Conservation (phyloP, 2,797 vertebrate species). For the Onychomys torridus region DNA sequence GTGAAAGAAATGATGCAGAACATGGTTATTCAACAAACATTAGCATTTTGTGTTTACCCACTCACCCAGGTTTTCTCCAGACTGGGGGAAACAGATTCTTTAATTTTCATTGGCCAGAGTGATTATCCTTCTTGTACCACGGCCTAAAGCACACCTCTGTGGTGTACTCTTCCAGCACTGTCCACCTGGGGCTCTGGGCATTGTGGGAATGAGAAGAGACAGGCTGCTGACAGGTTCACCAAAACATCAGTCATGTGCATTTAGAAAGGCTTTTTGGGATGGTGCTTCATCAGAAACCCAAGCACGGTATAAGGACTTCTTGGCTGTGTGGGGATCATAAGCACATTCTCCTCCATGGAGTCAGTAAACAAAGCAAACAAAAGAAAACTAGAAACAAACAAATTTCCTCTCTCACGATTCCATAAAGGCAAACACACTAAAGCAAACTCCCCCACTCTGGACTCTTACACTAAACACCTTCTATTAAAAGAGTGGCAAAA, state of each 20-base stretch:
- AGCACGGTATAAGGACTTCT: background rate
- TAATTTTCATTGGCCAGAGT: background rate
- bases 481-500: background rate
- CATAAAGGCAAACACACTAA: slow-evolving; percentile 29
- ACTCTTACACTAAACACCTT: background rate
- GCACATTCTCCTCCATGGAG: background rate
- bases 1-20: background rate
- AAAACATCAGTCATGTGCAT: background rate
- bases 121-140: background rate
- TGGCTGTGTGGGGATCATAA: background rate
- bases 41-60: background rate
- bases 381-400: background rate
- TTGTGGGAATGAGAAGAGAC: background rate
- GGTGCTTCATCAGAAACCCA: background rate
- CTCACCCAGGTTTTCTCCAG: background rate
- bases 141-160: background rate
- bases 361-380: background rate
- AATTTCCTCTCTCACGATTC: background rate
- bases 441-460: background rate
- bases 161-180: background rate
- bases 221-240: background rate
- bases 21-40: background rate
- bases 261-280: background rate
- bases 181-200: background rate
- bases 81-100: background rate